Evolutionary conservation across 2,113 vertebrate genomes (phyloP).

Genomic region (Athene cunicularia): DNA sequence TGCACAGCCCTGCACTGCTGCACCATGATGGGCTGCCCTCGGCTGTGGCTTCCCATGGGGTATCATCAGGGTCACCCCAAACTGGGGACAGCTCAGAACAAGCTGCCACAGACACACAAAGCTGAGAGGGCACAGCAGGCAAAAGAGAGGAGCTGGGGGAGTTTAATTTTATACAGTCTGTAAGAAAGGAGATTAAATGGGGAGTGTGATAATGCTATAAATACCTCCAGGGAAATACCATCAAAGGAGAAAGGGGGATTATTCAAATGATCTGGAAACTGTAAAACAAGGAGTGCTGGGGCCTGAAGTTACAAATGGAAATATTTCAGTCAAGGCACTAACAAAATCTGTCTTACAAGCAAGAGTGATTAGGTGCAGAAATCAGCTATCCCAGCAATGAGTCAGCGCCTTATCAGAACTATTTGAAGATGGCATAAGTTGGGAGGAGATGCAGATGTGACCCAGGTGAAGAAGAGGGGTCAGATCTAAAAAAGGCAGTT

Average conservation of each 20-base stretch:
- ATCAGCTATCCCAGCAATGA: neutral
- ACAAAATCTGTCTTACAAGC: neutral
- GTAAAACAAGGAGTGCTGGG: constrained; percentile 44
- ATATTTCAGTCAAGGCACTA: constrained; percentile 44
- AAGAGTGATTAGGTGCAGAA: constrained; percentile 37
- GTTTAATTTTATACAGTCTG: constrained; percentile 1
- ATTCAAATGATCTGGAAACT: constrained; percentile 59
- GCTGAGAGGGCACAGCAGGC: neutral
- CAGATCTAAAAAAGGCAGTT: neutral
- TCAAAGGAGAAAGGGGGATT: constrained; percentile 64
- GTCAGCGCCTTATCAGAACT: neutral
- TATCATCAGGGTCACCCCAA: neutral
- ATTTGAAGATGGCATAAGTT: neutral
- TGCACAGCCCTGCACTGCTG: neutral
- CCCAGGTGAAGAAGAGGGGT: neutral
- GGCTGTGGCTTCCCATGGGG: rapidly evolving
- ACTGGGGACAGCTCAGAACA: neutral
- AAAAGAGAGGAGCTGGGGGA: neutral
- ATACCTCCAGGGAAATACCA: constrained; percentile 62
- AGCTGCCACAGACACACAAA: neutral
- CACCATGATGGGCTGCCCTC: neutral
- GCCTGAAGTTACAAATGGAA: constrained; percentile 41
- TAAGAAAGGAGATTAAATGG: constrained; percentile 49
- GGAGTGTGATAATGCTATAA: constrained; percentile 43
- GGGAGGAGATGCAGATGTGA: neutral